Base-by-base conservation (phyloP, 2,888 invertebrate species). In the Diaperis boleti region DNA sequence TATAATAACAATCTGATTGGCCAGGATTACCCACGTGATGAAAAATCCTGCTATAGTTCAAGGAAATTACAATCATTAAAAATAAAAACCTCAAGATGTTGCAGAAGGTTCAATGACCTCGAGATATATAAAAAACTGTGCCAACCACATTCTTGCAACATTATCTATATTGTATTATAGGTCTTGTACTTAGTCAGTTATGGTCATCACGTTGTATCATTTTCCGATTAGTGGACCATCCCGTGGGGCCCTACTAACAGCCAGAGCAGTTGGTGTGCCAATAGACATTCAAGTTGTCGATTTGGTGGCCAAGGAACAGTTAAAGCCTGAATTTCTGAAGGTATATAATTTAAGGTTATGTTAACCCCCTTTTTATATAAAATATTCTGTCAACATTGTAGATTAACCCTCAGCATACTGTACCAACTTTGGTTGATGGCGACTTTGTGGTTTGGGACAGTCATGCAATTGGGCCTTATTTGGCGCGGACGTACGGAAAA, bases 361-460 rank as follows among this genome's bases (percentile, higher is more conserved):
- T 49, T 44, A 57, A 20, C 2, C 3, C 2, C 22, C 26, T 37
- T 29, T 44, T 17, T 42, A 1, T 14, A n/a, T 41, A 3, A 41
- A 20, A 39, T 13, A 18, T 20, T 39, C 22, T 22, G 7, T 37
- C 6, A 5, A 26, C 6, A 26, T 55, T 45, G 11, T 10, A 87
- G 81, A 82, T 88, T 39, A 89, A 89, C 77, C 88, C 88, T 3
- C 89, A 89, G 73, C 89, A 89, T 75, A 85, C 85, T 61, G 81
- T 91, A 2, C 90, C 90, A 5, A 89, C 90, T 5, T 80, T 91
- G 59, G 86, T 87, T 15, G 90, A 90, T 75, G 84, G 87, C 59
- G 89, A 88, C 7, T 88, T 89, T 73, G 76, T 84, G 8, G 66
- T 90, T 44, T 89, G 89, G 88, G 90, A 90, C 76, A 88, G 89